Conservation (phyloP, 2,797 vertebrate genomes). For the Bradypodion ventrale region DNA sequence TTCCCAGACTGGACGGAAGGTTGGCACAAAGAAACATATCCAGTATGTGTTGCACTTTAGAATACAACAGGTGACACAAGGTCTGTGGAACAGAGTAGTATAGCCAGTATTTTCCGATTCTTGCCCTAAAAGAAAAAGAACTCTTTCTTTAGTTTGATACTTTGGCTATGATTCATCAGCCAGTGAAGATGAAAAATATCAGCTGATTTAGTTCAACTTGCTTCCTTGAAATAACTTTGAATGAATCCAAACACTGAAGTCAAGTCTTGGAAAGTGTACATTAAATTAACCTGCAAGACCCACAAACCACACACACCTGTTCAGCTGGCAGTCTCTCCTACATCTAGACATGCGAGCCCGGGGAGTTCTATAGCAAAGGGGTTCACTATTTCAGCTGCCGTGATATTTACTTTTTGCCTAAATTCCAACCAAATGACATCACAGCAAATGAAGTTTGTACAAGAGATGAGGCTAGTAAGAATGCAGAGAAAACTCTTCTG, state of each 20-base stretch:
- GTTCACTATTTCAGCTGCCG: not conserved
- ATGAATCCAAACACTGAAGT: conserved; percentile 5
- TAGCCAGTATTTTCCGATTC: not conserved
- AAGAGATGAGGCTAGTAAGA: not conserved
- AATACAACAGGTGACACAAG: not conserved
- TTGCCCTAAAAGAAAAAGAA: not conserved
- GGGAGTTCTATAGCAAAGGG: not conserved
- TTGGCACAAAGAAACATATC: not conserved
- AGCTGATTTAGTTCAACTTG: not conserved
- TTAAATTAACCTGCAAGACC: conserved; percentile 12
- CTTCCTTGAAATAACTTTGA: conserved; percentile 4
- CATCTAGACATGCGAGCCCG: not conserved
- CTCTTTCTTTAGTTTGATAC: not conserved
- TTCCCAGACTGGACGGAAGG: not conserved
- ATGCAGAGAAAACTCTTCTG: not conserved
- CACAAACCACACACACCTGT: conserved; percentile 19
- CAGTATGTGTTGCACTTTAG: not conserved
- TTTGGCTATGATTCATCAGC: not conserved
- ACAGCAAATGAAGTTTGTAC: not conserved
- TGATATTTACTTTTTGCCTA: not conserved
- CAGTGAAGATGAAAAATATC: not conserved
- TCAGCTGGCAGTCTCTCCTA: not conserved
- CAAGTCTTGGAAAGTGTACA: not conserved
- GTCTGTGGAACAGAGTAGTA: not conserved
- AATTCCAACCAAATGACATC: not conserved